Base-by-base conservation (phyloP, 2,113 vertebrate species). In the Etia nguti region DNA sequence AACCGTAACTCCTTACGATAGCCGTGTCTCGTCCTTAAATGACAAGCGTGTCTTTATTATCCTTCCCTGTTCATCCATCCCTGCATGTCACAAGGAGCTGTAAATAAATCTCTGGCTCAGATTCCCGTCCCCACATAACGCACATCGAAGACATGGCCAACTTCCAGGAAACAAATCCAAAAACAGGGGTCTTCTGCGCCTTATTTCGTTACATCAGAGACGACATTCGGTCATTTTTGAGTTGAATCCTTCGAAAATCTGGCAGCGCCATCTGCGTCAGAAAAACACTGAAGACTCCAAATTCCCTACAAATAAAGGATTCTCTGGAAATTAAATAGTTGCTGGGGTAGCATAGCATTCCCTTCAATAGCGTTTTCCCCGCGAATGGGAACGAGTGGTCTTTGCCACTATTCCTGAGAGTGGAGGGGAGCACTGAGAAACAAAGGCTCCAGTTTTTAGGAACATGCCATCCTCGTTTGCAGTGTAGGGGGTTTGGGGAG, bases 391-490 rank as follows among this genome's bases (percentile, higher is more conserved):
- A 83, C 41, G 94, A 93, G 86, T 93, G 91, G 91, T 95, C 94
- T 94, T 95, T 97, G 96, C 94, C 96, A 96, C 96, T 96, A 96
- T 95, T 96, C 91, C 93, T 95, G 93, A 92, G 95, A 96, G 94
- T 95, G 95, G 95, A 96, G 96, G 96, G 96, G 96, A 96, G 96
- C 94, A 95, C 90, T 96, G 92, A 91, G 90, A 96, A 96, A 96
- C 96, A 96, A 96, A 97, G 96, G 92, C 94, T 90, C 83, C 92
- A 93, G 82, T 96, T 96, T 96, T 92, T 95, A 96, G 96, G 97
- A 97, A 96, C 92, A 97, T 97, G 96, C 97, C 97, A 97, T 97
- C 96, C 94, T 96, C 90, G 87, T 96, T 95, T 96, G 93, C 90
- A 95, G 93, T 93, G 94, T 95, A 96, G 96, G 96, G 96, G 97